Evolutionary conservation across 2,113 vertebrate species (phyloP).

Genomic region (Corythornis cristatus): DNA sequence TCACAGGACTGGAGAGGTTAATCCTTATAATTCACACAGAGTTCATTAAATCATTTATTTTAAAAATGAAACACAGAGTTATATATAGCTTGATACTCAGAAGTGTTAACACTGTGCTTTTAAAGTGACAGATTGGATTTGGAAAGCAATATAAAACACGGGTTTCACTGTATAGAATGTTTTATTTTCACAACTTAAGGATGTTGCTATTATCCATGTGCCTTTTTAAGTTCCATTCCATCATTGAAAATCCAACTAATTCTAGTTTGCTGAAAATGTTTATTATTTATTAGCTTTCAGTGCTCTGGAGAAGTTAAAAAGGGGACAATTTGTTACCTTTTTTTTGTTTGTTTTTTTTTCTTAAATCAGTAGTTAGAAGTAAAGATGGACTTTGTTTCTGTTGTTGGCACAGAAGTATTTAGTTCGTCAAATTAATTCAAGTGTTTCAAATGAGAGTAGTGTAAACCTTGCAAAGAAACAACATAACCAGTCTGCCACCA

Average conservation of each 20-base stretch:
- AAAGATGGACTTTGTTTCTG: background rate
- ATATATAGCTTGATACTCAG: slow-evolving; percentile 4
- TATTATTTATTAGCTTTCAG: background rate
- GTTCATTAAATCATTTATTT: background rate
- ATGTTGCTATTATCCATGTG: background rate
- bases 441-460: background rate
- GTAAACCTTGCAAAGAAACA: background rate
- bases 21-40: background rate
- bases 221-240: slow-evolving; percentile 12
- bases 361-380: background rate
- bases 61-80: background rate
- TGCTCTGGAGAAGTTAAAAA: background rate
- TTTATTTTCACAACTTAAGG: slow-evolving; percentile 11
- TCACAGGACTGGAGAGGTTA: background rate
- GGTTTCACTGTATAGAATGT: background rate
- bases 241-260: background rate
- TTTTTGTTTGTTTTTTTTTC: background rate
- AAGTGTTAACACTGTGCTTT: slow-evolving; percentile 29
- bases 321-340: background rate
- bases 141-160: background rate
- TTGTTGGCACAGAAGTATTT: background rate
- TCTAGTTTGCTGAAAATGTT: background rate
- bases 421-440: background rate
- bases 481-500: background rate
- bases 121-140: slow-evolving; percentile 31